phyloP scores from a whole-genome alignment of 2,888 invertebrate species.

The Protodeltote pygarga region DNA sequence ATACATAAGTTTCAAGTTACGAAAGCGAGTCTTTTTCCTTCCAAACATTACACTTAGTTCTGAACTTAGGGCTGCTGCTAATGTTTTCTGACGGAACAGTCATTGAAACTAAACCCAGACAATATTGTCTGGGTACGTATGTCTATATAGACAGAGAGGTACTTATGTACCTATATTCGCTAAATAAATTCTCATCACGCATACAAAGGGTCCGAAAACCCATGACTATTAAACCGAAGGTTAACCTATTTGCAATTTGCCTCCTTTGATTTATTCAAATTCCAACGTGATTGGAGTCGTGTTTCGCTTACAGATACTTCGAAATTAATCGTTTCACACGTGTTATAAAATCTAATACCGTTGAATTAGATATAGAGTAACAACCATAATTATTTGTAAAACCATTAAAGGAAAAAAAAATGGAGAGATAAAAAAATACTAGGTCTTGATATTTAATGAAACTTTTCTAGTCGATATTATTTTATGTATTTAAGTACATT shows the following conservation, averaged over 20 bases:
- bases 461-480: too few species aligned
- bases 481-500: too few species aligned
- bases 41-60: too few species aligned
- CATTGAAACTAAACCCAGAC: too few species aligned
- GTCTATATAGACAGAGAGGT: not conserved
- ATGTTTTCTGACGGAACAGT: too few species aligned
- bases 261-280: slow-evolving; percentile 49
- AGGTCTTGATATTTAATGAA: too few species aligned
- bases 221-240: slow-evolving; percentile 33
- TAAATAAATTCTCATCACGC: slow-evolving; percentile 35
- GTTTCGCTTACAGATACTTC: slow-evolving; percentile 42
- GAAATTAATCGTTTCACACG: slow-evolving; percentile 36
- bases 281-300: slow-evolving; percentile 41
- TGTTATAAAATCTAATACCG: slow-evolving; percentile 29
- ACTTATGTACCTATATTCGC: slow-evolving; percentile 7
- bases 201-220: slow-evolving; percentile 35
- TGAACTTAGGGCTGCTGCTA: too few species aligned
- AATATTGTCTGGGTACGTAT: not conserved
- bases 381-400: slow-evolving; percentile 28
- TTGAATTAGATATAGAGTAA: slow-evolving; percentile 13
- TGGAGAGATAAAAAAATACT: too few species aligned
- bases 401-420: too few species aligned
- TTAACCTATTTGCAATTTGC: slow-evolving; percentile 46
- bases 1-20: too few species aligned
- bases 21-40: too few species aligned